phyloP scores from a whole-genome alignment of 2,888 invertebrate species.

The Melanchra persicariae region DNA sequence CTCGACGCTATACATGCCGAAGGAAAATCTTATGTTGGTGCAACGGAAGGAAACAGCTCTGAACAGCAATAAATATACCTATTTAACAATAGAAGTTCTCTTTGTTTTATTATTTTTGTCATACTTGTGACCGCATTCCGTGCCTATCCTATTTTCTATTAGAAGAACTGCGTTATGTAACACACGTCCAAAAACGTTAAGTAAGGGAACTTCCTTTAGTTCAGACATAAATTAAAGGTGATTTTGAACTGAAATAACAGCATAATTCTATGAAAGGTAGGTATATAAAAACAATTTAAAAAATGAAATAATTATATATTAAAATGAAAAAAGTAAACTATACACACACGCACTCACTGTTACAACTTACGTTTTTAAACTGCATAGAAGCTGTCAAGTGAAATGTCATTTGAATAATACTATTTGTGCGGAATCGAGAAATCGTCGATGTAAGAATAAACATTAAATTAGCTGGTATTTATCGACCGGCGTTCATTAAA shows the following conservation, averaged over 20 bases:
- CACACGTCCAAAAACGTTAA: background rate
- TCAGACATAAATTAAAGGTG: background rate
- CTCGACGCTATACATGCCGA: constrained; percentile 81
- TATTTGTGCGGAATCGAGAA: constrained; percentile 48
- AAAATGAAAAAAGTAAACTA: no score
- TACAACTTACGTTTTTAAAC: constrained; percentile 54
- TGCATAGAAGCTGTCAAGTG: constrained; percentile 26
- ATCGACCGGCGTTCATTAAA: constrained; percentile 18
- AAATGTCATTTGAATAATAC: constrained; percentile 36
- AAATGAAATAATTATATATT: background rate
- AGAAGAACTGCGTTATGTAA: constrained; percentile 11
- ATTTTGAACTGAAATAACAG: background rate
- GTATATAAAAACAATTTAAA: background rate
- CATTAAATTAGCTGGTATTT: constrained; percentile 22
- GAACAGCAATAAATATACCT: constrained; percentile 34
- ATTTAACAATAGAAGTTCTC: background rate
- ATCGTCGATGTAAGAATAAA: constrained; percentile 36
- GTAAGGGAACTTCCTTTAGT: background rate
- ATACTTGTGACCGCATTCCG: constrained; percentile 26
- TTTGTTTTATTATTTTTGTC: constrained; percentile 14
- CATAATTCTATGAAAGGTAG: background rate
- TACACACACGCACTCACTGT: no score
- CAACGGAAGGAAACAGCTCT: constrained; percentile 60
- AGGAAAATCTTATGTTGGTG: constrained; percentile 76
- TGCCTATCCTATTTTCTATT: constrained; percentile 34